phyloP scores from a whole-genome alignment of 1,140 invertebrate genomes.

The Bombyx mandarina region DNA sequence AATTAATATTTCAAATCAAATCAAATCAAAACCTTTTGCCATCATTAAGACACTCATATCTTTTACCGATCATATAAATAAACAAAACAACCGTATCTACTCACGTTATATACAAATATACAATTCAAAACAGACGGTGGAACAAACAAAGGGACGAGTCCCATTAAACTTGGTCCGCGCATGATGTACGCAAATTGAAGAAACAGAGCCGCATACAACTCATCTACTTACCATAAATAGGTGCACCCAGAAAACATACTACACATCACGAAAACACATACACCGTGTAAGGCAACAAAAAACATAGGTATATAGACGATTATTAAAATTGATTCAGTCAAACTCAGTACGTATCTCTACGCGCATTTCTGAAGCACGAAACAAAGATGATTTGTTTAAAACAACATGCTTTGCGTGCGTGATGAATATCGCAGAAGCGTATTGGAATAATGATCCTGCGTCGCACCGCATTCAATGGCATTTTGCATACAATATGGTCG shows the following conservation, averaged over 20 bases:
- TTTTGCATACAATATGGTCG: conserved; percentile 70
- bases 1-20: no score
- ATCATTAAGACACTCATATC: no score
- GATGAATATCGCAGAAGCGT: conserved; percentile 65
- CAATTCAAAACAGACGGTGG: no score
- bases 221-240: not conserved
- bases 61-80: no score
- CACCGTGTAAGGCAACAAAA: not conserved
- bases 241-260: not conserved
- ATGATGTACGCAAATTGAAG: no score
- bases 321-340: conserved; percentile 58
- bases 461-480: conserved; percentile 67
- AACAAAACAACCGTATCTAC: no score
- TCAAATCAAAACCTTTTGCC: no score
- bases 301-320: conserved; percentile 12
- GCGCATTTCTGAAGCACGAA: conserved; percentile 24
- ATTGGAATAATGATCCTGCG: conserved; percentile 69
- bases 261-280: not conserved
- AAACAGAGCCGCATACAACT: no score
- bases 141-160: no score
- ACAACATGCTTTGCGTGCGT: conserved; percentile 42
- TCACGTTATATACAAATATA: no score
- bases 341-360: conserved; percentile 19
- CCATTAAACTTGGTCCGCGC: no score
- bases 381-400: conserved; percentile 70